Conservation (phyloP, 2,888 invertebrate species). For the Cybosia mesomella region DNA sequence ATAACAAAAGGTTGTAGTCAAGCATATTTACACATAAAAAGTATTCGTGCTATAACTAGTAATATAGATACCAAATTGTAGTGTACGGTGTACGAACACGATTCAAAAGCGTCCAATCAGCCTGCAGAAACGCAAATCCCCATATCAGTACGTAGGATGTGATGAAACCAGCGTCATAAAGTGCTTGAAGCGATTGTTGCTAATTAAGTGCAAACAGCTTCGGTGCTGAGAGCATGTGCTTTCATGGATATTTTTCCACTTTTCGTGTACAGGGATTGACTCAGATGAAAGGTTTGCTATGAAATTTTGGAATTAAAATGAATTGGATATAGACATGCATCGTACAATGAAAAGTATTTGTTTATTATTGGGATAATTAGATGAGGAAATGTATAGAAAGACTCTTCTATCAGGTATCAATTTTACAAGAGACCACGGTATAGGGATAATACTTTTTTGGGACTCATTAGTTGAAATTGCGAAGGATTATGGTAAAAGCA, state of each 20-base stretch:
- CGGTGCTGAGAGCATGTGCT: slow-evolving; percentile 26
- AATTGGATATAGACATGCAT: neutral
- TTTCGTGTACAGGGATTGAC: slow-evolving; percentile 7
- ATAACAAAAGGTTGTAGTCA: too few species aligned
- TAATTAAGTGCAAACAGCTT: slow-evolving; percentile 53
- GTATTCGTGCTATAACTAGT: neutral
- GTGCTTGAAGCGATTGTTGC: slow-evolving; percentile 49
- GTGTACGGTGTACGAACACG: slow-evolving; percentile 18
- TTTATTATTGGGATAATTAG: too few species aligned
- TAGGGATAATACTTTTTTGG: too few species aligned
- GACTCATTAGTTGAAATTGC: too few species aligned
- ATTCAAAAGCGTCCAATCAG: slow-evolving; percentile 43
- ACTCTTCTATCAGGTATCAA: too few species aligned
- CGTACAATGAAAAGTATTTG: neutral
- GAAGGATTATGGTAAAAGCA: too few species aligned
- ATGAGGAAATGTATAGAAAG: too few species aligned
- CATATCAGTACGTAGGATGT: slow-evolving; percentile 39
- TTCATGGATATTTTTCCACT: slow-evolving; percentile 16
- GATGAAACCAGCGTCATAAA: slow-evolving; percentile 48
- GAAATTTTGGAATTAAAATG: slow-evolving; percentile 4
- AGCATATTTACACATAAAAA: neutral
- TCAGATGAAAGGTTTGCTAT: neutral
- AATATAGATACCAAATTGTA: neutral
- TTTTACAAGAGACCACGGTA: too few species aligned
- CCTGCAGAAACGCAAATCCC: slow-evolving; percentile 33